Evolutionary conservation across 2,888 invertebrate species (phyloP).

Genomic region (Drosophila niveifrons): DNA sequence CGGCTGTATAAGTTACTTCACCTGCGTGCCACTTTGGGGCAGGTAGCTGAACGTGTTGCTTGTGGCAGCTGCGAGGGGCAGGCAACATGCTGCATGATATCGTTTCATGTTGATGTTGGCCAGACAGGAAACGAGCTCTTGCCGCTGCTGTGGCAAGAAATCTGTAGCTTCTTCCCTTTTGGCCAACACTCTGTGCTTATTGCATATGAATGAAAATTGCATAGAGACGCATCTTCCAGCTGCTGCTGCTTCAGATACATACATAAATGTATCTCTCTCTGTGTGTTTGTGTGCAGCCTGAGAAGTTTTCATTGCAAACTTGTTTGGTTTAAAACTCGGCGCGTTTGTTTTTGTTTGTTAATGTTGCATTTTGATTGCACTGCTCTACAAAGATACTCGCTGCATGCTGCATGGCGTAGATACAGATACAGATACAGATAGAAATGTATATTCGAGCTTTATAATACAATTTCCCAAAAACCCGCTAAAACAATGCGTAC

Average conservation of each 20-base stretch:
- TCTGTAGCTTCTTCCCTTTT: slow-evolving; percentile 14
- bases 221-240: slow-evolving; percentile 56
- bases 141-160: slow-evolving; percentile 29
- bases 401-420: slow-evolving; percentile 1
- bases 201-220: slow-evolving; percentile 78
- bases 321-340: slow-evolving; percentile 57
- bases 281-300: slow-evolving; percentile 44
- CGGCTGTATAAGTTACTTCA: slow-evolving; percentile 76
- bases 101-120: slow-evolving; percentile 50
- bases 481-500: slow-evolving; percentile 2
- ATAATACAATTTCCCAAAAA: background rate
- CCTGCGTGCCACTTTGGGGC: slow-evolving; percentile 69
- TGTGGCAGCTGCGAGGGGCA: slow-evolving; percentile 29
- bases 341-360: slow-evolving; percentile 29
- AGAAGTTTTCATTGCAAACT: slow-evolving; percentile 75
- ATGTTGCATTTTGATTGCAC: slow-evolving; percentile 56
- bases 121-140: slow-evolving; percentile 76
- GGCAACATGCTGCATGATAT: slow-evolving; percentile 47
- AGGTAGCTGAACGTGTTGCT: slow-evolving; percentile 55
- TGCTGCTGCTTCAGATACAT: slow-evolving; percentile 40
- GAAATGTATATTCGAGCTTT: background rate
- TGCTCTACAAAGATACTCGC: slow-evolving; percentile 24
- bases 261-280: background rate
- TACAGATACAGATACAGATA: slow-evolving; percentile 43
- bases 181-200: background rate